Evolutionary conservation across 1,140 invertebrate species (phyloP).

Genomic region (Paralvinella palmiformis): DNA sequence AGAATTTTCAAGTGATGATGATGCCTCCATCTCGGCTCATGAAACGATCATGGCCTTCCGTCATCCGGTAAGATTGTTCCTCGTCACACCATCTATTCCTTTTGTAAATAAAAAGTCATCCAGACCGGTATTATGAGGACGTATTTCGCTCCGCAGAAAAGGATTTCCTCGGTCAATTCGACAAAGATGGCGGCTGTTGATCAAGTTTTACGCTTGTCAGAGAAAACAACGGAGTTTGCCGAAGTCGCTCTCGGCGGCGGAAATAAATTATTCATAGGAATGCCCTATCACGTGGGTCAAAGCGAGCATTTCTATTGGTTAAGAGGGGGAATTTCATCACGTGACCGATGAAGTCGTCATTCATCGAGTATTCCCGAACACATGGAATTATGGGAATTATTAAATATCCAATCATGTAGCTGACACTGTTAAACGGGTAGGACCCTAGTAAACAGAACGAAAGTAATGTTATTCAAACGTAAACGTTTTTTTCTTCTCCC

Average conservation of each 20-base stretch:
- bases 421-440: background rate
- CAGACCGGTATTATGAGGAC: background rate
- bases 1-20: too few relatives aligned
- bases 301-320: conserved; percentile 23
- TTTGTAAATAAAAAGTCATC: conserved; percentile 1
- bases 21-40: too few relatives aligned
- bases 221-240: conserved; percentile 62
- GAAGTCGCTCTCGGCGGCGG: conserved; percentile 49
- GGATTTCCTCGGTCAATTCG: conserved; percentile 66
- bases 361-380: conserved; percentile 22
- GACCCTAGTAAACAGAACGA: too few relatives aligned
- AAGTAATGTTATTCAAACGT: too few relatives aligned
- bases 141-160: conserved; percentile 49
- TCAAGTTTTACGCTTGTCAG: conserved; percentile 86
- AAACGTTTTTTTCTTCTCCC: too few relatives aligned
- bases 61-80: conserved; percentile 13
- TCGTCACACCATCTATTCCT: conserved; percentile 13
- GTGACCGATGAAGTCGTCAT: conserved; percentile 4
- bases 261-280: conserved; percentile 37
- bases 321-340: conserved; percentile 15
- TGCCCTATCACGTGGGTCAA: conserved; percentile 30
- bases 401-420: conserved; percentile 14
- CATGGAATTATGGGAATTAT: conserved; percentile 22
- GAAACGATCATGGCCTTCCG: background rate
- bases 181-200: conserved; percentile 87